Conservation (phyloP, 2,113 vertebrate genomes). For the Rhizomys pruinosus region DNA sequence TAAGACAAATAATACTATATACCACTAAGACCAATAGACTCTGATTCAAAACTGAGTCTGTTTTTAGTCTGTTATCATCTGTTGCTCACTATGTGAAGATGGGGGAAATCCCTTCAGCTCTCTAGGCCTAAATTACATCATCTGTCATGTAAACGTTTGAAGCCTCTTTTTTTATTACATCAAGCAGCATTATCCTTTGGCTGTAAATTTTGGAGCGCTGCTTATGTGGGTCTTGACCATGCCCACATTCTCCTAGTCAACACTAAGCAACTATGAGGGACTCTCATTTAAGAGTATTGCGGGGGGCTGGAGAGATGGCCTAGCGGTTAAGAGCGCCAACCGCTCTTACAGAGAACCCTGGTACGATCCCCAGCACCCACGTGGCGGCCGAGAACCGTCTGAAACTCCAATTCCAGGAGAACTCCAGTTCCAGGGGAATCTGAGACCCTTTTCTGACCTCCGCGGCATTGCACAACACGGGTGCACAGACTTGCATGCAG, state of each 20-base stretch:
- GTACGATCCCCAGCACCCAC: no score
- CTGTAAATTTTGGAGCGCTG: constrained; percentile 24
- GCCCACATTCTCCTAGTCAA: neutral
- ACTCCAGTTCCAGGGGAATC: no score
- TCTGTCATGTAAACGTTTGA: neutral
- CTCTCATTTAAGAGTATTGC: neutral
- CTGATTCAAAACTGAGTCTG: constrained; percentile 3
- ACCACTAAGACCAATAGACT: neutral
- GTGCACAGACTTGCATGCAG: no score
- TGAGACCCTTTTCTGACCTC: no score
- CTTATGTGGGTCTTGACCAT: neutral
- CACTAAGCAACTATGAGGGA: neutral
- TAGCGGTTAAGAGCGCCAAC: no score
- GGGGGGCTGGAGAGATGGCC: no score
- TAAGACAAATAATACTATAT: neutral
- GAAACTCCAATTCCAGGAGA: no score
- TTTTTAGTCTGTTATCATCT: neutral
- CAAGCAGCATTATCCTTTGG: neutral
- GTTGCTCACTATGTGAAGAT: neutral
- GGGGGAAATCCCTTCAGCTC: neutral
- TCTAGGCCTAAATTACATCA: neutral
- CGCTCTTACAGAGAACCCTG: no score
- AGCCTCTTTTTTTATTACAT: neutral
- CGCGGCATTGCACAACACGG: no score
- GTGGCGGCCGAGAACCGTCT: no score